These are phyloP conservation scores for Myotis davidii DNA, from an alignment of 2,113 vertebrate genomes.

Conservation along the genomic window DNA sequence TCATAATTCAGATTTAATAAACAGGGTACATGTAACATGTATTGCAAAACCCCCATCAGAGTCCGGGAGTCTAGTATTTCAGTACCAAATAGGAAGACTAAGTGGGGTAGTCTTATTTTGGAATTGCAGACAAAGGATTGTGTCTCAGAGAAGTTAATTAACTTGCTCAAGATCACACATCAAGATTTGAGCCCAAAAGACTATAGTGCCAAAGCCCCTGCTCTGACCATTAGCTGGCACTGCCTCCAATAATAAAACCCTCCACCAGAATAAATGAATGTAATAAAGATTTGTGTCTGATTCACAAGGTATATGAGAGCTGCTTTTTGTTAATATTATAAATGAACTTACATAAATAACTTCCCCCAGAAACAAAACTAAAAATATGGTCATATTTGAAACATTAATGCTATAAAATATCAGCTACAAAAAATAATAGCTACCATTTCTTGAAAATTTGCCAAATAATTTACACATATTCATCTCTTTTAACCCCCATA, in stretches of 20 bases:
- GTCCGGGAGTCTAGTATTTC: not conserved
- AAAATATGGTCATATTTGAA: not conserved
- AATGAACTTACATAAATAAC: not conserved
- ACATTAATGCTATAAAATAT: not conserved
- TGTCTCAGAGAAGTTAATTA: not conserved
- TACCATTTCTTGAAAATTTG: constrained; percentile 35
- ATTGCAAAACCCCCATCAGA: not conserved
- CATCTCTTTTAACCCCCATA: not conserved
- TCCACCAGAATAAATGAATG: not conserved
- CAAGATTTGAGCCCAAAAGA: not conserved
- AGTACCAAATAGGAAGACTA: not conserved
- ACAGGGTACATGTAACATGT: not conserved
- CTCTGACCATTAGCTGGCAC: not conserved
- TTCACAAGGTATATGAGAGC: not conserved
- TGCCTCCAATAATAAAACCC: not conserved
- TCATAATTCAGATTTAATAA: not conserved
- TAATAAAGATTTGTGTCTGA: not conserved
- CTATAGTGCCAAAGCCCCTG: no score
- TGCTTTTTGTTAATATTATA: not conserved
- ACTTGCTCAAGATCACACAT: not conserved
- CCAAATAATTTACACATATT: not conserved
- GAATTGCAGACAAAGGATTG: not conserved
- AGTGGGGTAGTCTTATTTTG: not conserved
- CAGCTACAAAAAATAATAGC: not conserved
- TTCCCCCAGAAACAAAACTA: constrained; percentile 37